A percentile compares a stretch with the other conserved stretches of the same genome.
Evolutionary conservation across 2,888 invertebrate species (phyloP).

Genomic region (Theretra japonica): DNA sequence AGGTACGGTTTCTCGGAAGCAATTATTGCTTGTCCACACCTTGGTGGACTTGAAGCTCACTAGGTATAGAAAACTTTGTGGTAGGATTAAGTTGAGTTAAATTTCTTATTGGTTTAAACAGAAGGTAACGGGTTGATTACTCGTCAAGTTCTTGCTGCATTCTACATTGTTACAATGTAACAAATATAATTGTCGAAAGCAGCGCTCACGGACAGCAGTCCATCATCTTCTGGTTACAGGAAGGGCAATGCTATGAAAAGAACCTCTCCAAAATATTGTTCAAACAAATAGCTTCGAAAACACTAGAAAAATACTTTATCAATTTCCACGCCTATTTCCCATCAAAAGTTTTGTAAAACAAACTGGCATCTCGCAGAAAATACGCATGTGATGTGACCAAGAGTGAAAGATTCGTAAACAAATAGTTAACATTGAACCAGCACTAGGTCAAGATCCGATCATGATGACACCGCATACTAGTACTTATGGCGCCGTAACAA

Average conservation of each 20-base stretch:
- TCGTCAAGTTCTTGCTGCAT: too few relatives aligned
- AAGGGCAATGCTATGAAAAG: too few relatives aligned
- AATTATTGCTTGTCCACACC: not conserved
- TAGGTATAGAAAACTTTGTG: not conserved
- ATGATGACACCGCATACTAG: constrained; percentile 4
- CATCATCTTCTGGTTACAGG: too few relatives aligned
- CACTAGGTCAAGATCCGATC: constrained; percentile 10
- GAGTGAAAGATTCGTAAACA: not conserved
- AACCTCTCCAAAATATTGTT: too few relatives aligned
- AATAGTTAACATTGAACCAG: not conserved
- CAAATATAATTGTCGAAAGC: too few relatives aligned
- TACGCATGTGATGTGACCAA: not conserved
- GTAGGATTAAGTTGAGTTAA: not conserved
- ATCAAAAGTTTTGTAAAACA: not conserved
- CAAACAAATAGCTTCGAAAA: too few relatives aligned
- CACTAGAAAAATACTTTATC: too few relatives aligned
- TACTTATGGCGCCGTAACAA: not conserved
- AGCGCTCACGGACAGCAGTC: too few relatives aligned
- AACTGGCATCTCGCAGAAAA: not conserved
- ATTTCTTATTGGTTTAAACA: too few relatives aligned
- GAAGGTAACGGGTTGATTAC: too few relatives aligned
- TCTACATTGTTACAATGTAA: too few relatives aligned
- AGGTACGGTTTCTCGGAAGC: not conserved
- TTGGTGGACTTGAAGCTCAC: not conserved
- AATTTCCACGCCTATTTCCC: too few relatives aligned